Conservation (phyloP, 2,113 vertebrate genomes). For the Euleptes europaea region DNA sequence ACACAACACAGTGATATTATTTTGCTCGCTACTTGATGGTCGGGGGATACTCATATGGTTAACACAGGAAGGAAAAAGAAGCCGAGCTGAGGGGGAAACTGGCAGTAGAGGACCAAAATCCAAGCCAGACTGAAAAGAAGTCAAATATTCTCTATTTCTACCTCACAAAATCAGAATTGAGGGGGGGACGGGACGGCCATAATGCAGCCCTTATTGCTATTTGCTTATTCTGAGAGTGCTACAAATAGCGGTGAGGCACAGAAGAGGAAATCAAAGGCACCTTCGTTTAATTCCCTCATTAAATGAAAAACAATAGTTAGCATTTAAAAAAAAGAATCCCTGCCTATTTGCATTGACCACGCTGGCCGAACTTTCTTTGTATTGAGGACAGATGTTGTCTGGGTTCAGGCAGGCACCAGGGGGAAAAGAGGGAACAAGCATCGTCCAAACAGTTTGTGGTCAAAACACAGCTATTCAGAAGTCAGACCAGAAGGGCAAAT, state of each 20-base stretch:
- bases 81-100: neutral
- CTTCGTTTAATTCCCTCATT: conserved; percentile 76
- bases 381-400: no score
- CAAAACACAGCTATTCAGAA: no score
- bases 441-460: no score
- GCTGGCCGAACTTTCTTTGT: conserved; percentile 12
- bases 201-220: neutral
- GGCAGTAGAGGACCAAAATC: neutral
- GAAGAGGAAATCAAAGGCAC: conserved; percentile 29
- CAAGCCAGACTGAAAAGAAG: neutral
- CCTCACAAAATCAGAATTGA: neutral
- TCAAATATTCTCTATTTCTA: conserved; percentile 17
- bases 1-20: no score
- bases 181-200: no score
- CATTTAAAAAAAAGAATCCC: conserved; percentile 72
- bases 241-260: neutral
- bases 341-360: conserved; percentile 69
- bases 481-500: no score
- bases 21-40: neutral
- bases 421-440: no score
- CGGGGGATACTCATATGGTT: neutral
- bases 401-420: no score
- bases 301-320: conserved; percentile 74
- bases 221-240: neutral
- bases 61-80: neutral